These are phyloP conservation scores for Prinia subflava DNA, from an alignment of 2,113 vertebrate species.

Conservation along the genomic window DNA sequence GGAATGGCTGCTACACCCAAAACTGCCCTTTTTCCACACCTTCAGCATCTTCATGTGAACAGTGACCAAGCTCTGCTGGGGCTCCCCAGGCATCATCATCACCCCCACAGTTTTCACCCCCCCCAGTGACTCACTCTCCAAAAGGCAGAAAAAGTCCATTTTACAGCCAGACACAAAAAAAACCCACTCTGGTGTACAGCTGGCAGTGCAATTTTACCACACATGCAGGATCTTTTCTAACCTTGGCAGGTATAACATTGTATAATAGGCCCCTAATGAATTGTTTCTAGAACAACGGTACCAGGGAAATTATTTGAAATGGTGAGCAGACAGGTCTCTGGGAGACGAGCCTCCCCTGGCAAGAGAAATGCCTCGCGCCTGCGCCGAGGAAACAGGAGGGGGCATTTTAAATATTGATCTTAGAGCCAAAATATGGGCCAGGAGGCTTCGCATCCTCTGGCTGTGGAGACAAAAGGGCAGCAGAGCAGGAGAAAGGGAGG, in stretches of 20 bases:
- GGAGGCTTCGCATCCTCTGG: background rate
- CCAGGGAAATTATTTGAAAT: slow-evolving; percentile 4
- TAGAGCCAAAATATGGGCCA: slow-evolving; percentile 43
- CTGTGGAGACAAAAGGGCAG: background rate
- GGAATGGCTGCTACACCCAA: background rate
- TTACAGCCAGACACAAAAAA: background rate
- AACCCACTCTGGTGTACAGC: background rate
- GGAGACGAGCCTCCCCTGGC: background rate
- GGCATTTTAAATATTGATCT: slow-evolving; percentile 54
- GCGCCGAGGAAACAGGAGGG: background rate
- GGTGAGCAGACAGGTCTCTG: slow-evolving; percentile 29
- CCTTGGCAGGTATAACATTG: slow-evolving; percentile 23
- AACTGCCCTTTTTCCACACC: background rate
- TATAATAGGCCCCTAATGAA: slow-evolving; percentile 57
- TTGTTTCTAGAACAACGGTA: slow-evolving; percentile 50
- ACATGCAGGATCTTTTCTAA: slow-evolving; percentile 17
- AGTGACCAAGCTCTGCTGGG: background rate
- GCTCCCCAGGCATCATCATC: background rate
- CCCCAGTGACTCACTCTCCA: background rate
- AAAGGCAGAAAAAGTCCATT: background rate
- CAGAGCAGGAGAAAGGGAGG: background rate
- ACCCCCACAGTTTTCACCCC: background rate
- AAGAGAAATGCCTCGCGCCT: background rate
- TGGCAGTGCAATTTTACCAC: background rate
- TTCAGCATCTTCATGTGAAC: background rate